A percentile compares a stretch with the other conserved stretches of the same genome.
phyloP scores from a whole-genome alignment of 2,888 invertebrate species.

The Acanthosepion pharaonis region DNA sequence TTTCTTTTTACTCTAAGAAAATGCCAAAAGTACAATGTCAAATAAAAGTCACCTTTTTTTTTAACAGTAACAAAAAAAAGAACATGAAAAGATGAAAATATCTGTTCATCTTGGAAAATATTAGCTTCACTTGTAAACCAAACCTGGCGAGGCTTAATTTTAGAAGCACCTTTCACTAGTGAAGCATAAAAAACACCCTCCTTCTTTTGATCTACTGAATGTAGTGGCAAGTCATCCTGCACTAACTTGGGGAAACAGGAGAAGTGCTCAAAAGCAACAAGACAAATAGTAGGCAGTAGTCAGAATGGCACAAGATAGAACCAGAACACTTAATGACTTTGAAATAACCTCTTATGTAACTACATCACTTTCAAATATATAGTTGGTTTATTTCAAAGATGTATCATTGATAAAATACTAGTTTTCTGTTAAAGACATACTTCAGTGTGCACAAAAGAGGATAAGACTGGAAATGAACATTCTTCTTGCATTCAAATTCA shows the following conservation, averaged over 20 bases:
- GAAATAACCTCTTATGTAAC: neutral
- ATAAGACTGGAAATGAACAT: no score
- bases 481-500: neutral
- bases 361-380: neutral
- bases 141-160: conserved; percentile 16
- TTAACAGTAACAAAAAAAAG: neutral
- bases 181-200: conserved; percentile 33
- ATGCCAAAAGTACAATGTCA: conserved; percentile 33
- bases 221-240: neutral
- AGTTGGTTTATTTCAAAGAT: neutral
- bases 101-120: neutral
- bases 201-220: neutral
- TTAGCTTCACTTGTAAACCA: conserved; percentile 16
- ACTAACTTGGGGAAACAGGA: neutral
- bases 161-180: conserved; percentile 20
- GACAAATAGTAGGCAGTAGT: neutral
- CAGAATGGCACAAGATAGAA: neutral
- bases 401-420: neutral
- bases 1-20: neutral
- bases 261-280: neutral
- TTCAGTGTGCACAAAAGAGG: neutral
- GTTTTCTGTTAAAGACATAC: neutral
- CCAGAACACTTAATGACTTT: neutral
- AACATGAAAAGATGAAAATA: neutral
- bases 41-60: conserved; percentile 11